Evolutionary conservation across 2,113 vertebrate genomes (phyloP), one percentile per base, ranked within the genome.

Genomic region (Vidua chalybeata): DNA sequence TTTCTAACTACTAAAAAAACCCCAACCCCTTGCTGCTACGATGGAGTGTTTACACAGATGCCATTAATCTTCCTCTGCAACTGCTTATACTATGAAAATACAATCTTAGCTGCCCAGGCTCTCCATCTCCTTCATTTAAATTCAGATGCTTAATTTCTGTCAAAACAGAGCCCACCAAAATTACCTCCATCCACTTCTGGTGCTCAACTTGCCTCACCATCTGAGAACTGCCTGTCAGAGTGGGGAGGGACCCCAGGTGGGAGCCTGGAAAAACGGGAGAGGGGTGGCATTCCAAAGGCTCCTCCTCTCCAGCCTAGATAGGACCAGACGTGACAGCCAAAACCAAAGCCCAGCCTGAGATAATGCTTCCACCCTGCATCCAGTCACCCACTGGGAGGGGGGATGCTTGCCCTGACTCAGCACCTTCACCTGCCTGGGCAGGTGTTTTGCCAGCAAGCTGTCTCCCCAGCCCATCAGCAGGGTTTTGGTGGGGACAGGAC

Each of bases 131-230:
- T 66, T 85, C 9, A 79, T 90, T 93, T 91, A 83, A 94, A 97
- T 72, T 85, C 82, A 74, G 73, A 82, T 64, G 73, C 88, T 92
- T 96, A 41, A 90, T 91, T 93, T 95, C 93, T 91, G 93, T 90
- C 88, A 59, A 76, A 94, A 94, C 79, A 64, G 79, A 77, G 81
- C 35, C 94, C 80, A 68, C 51, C 22, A n/a, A 96, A 95, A 97
- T 72, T 49, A 71, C 88, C 93, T 93, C 74, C 86, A 67, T 79
- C 89, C 71, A 61, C 61, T 91, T 73, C 31, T 49, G 43, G 81
- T 2, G 11, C 92, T 91, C 48, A 6, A 9, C 8, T 82, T 2
- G 54, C 76, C 85, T 58, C 14, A 46, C 39, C 68, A 31, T 14
- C 84, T 4, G 4, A 27, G 37, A 37, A 22, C 55, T 1, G 8